Conservation (phyloP, 2,797 vertebrate species). For the Petrocephalus schoutedeni region DNA sequence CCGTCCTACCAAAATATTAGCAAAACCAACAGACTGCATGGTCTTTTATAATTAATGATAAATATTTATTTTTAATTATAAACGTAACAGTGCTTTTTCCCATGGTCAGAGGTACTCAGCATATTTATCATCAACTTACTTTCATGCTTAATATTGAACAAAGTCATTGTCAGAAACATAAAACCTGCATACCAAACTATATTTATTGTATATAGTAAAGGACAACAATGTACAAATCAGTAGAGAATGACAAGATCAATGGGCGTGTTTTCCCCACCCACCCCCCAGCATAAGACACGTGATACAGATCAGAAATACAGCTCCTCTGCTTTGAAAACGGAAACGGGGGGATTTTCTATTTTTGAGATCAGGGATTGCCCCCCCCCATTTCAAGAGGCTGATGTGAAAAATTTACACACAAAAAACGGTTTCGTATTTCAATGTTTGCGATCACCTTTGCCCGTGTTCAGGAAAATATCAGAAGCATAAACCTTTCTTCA, state of each 20-base stretch:
- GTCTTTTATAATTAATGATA: background rate
- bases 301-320: background rate
- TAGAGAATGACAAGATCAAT: slow-evolving; percentile 40
- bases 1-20: background rate
- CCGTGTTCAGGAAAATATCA: background rate
- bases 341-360: background rate
- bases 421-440: background rate
- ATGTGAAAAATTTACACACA: background rate
- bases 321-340: background rate
- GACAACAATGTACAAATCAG: slow-evolving; percentile 63
- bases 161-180: background rate
- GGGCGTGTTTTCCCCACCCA: slow-evolving; percentile 18
- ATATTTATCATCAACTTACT: background rate
- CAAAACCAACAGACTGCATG: background rate
- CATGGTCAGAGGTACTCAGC: background rate
- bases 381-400: background rate
- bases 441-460: background rate
- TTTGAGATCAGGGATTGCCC: slow-evolving; percentile 3
- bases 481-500: background rate
- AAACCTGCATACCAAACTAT: slow-evolving; percentile 65
- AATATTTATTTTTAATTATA: slow-evolving; percentile 15
- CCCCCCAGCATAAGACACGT: background rate
- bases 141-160: background rate
- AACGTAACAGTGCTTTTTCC: background rate
- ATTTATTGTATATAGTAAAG: slow-evolving; percentile 74